Percentiles rank a stretch among this genome's conserved stretches.
phyloP scores from a whole-genome alignment of 2,888 invertebrate species.

The Agrochola circellaris region DNA sequence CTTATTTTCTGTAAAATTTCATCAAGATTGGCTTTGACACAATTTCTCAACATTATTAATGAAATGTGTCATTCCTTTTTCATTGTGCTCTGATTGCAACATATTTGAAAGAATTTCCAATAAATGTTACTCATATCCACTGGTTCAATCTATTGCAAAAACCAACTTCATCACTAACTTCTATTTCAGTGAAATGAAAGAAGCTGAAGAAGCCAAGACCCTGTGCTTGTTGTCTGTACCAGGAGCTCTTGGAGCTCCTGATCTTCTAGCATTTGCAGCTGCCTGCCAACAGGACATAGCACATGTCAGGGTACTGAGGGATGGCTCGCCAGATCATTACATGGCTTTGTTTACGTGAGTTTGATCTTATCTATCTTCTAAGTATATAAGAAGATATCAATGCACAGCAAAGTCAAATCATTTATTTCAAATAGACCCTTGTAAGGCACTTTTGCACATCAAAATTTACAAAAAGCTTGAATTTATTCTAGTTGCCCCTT shows the following conservation, averaged over 20 bases:
- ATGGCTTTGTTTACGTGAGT: constrained; percentile 98
- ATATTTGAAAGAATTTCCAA: neutral
- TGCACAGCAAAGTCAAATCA: no score
- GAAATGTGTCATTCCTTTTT: neutral
- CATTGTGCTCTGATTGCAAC: constrained; percentile 1
- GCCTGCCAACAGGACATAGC: constrained; percentile 97
- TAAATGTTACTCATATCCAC: neutral
- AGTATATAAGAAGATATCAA: no score
- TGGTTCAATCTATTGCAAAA: neutral
- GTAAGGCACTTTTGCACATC: no score
- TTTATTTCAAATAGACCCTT: no score
- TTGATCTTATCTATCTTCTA: neutral
- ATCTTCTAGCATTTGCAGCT: constrained; percentile 97
- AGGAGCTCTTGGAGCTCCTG: constrained; percentile 97
- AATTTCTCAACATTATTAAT: neutral
- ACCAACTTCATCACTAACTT: neutral
- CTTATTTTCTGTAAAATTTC: neutral
- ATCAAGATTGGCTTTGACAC: neutral
- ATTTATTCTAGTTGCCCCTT: no score
- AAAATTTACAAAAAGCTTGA: no score
- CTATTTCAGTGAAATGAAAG: constrained; percentile 92
- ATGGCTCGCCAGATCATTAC: constrained; percentile 98
- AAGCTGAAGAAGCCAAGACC: constrained; percentile 94
- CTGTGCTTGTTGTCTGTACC: constrained; percentile 97
- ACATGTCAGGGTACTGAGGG: constrained; percentile 97